These are phyloP conservation scores for Mesocricetus auratus DNA, from an alignment of 2,113 vertebrate genomes.

Conservation along the genomic window DNA sequence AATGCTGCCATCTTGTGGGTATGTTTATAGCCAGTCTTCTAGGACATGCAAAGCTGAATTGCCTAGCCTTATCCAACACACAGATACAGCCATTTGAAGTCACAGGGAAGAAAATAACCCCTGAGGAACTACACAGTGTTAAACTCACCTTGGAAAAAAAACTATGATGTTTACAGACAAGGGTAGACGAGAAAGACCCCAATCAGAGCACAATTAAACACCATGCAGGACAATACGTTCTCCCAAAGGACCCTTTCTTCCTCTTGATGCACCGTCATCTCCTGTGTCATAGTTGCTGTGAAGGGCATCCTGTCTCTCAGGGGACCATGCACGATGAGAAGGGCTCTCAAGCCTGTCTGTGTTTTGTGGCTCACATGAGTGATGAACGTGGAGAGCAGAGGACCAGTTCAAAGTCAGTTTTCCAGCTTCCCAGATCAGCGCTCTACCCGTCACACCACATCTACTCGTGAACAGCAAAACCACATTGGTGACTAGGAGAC, in stretches of 20 bases:
- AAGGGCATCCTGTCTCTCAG: not conserved
- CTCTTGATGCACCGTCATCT: not conserved
- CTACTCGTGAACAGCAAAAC: not conserved
- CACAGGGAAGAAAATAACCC: not conserved
- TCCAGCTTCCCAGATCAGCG: not conserved
- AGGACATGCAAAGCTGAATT: not conserved
- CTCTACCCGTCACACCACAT: no score
- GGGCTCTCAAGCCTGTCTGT: not conserved
- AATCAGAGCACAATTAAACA: not conserved
- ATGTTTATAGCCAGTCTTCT: not conserved
- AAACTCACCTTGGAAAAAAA: not conserved
- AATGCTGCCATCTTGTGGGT: constrained; percentile 78
- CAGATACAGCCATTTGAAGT: not conserved
- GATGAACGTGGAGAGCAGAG: not conserved
- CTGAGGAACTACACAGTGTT: not conserved
- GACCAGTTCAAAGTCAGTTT: not conserved
- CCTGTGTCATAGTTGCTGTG: not conserved
- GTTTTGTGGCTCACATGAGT: not conserved
- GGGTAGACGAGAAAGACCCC: not conserved
- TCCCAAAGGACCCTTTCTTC: not conserved
- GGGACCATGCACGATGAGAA: not conserved
- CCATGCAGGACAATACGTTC: not conserved
- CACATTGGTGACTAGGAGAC: not conserved
- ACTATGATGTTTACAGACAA: not conserved
- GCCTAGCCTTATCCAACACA: not conserved